Percentiles rank a stretch among this genome's conserved stretches.
Conservation (phyloP, 2,113 vertebrate species). For the Quiscalus mexicanus region DNA sequence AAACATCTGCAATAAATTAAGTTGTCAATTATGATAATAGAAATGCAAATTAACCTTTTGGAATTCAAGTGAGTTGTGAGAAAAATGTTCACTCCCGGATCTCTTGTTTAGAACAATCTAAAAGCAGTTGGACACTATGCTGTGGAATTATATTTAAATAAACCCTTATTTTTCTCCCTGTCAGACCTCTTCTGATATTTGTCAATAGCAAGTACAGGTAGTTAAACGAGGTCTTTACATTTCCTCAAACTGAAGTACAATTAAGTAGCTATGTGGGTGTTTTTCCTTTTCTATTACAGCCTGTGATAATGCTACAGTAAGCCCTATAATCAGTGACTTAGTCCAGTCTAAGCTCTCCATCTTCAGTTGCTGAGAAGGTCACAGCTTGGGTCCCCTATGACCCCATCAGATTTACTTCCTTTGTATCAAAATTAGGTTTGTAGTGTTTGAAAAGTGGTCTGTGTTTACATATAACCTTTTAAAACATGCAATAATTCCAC, state of each 20-base stretch:
- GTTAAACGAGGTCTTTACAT: neutral
- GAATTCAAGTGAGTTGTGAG: neutral
- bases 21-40: neutral
- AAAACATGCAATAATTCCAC: neutral
- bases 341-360: neutral
- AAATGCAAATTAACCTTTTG: neutral
- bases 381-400: neutral
- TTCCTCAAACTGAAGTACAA: neutral
- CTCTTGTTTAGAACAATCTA: neutral
- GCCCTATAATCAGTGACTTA: neutral
- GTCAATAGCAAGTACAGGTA: neutral
- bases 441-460: neutral
- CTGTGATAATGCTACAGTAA: neutral
- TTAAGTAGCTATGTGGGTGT: neutral
- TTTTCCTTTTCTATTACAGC: neutral
- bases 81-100: neutral
- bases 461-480: neutral
- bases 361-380: neutral
- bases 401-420: neutral
- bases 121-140: neutral
- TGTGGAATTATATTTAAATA: neutral
- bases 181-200: neutral
- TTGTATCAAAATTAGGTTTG: neutral
- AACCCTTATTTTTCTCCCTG: neutral
- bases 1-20: conserved; percentile 4